Conservation (phyloP, 2,888 invertebrate genomes). For the Athrips mouffetella region DNA sequence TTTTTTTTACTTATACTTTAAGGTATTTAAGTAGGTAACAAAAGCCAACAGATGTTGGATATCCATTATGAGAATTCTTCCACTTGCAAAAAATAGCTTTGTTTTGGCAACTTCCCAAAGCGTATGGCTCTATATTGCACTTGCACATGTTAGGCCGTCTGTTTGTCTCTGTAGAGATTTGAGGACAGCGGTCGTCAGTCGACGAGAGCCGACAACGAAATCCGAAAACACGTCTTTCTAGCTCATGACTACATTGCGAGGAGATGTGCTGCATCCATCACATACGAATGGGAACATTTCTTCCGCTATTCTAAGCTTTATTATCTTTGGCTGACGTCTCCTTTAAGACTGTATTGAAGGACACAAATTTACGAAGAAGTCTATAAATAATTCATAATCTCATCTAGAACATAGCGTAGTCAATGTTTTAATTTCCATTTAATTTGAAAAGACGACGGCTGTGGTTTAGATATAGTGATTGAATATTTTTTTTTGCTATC, state of each 20-base stretch:
- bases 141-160: constrained; percentile 3
- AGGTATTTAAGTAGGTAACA: no score
- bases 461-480: no score
- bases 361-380: no score
- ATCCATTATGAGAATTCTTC: no score
- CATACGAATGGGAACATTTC: background rate
- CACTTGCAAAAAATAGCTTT: background rate
- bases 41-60: no score
- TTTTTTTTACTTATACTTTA: no score
- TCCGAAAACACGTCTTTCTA: background rate
- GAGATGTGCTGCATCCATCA: background rate
- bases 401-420: no score
- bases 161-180: background rate
- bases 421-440: no score
- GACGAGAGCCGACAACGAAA: background rate
- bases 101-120: background rate
- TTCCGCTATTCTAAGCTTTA: background rate
- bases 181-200: background rate
- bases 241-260: background rate
- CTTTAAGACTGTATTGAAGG: no score
- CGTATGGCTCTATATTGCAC: background rate
- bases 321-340: background rate
- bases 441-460: no score
- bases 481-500: no score
- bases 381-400: no score